A percentile compares a stretch with the other conserved stretches of the same genome.
phyloP scores from a whole-genome alignment of 1,140 invertebrate genomes.

The Brachionus rubens region DNA sequence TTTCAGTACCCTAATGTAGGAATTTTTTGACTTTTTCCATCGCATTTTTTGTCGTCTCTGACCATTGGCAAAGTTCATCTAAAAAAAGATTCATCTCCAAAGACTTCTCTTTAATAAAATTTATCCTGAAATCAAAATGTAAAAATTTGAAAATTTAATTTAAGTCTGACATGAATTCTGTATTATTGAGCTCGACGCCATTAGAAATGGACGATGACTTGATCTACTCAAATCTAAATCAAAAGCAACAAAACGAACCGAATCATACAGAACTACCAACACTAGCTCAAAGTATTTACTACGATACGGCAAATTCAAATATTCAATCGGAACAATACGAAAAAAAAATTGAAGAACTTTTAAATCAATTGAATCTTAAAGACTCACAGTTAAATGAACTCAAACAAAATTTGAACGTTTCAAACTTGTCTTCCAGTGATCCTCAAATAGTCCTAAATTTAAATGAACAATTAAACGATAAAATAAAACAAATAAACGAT shows the following conservation, averaged over 20 bases:
- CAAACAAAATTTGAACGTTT: background rate
- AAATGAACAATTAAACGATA: constrained; percentile 14
- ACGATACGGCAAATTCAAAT: constrained; percentile 18
- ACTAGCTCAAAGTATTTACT: constrained; percentile 14
- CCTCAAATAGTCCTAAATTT: background rate
- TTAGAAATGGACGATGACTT: constrained; percentile 44
- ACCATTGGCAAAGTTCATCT: too few relatives aligned
- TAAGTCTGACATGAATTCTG: background rate
- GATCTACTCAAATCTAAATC: constrained; percentile 1
- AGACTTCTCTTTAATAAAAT: too few relatives aligned
- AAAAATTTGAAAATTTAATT: too few relatives aligned
- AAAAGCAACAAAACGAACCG: background rate
- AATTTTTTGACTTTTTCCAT: too few relatives aligned
- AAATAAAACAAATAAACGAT: background rate
- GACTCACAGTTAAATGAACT: background rate
- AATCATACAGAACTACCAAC: background rate
- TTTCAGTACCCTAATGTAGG: too few relatives aligned
- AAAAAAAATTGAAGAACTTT: constrained; percentile 28
- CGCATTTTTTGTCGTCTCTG: too few relatives aligned
- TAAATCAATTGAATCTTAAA: background rate
- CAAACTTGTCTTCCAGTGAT: background rate
- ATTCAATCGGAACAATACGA: background rate
- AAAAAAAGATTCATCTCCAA: too few relatives aligned
- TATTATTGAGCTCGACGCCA: constrained; percentile 25
- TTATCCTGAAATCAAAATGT: too few relatives aligned